Evolutionary conservation across 2,113 vertebrate genomes (phyloP), one percentile per base, ranked within the genome.

Genomic region (Crypturellus undulatus): DNA sequence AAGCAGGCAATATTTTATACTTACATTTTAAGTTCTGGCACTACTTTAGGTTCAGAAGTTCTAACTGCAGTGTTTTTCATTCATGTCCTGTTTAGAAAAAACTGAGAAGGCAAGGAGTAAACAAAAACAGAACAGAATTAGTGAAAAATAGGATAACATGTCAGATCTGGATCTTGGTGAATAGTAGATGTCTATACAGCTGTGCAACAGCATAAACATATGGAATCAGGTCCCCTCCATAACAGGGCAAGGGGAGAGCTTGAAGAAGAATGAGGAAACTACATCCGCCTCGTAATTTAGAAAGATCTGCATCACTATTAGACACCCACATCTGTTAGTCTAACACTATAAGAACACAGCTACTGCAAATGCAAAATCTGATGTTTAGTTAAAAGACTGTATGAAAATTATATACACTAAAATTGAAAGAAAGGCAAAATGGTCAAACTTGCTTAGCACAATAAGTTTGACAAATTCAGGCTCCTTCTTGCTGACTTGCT

Each of bases 331-430:
- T 32, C 6, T 81, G 49, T 58, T 63, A 40, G 11, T 56, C 18
- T 45, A 9, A 30, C 0, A 0, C 30, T 65, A 28, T 22, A 10
- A 59, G 8, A 26, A 22, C 1, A 6, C 71, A 15, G 43, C 32
- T 22, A 7, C 24, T 51, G 1, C 13, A 32, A 51, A 26, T 26
- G 18, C 4, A 72, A 79, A 9, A 28, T 10, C 10, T 22, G 17
- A 19, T n/a, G 7, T 59, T 24, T 20, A 43, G 16, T 38, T 63
- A 36, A 3, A 13, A 79, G 64, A 56, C 77, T 38, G 3, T 12
- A 12, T 15, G 10, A 67, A 81, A 91, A 81, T 25, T 34, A 4
- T 2, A 51, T 8, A 2, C 10, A 38, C 17, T 70, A 24, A 76
- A 62, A 24, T 60, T 36, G 30, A 13, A 4, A 54, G 10, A 38